Conservation (phyloP, 1,140 invertebrate genomes). For the Lepidotrigona ventralis region DNA sequence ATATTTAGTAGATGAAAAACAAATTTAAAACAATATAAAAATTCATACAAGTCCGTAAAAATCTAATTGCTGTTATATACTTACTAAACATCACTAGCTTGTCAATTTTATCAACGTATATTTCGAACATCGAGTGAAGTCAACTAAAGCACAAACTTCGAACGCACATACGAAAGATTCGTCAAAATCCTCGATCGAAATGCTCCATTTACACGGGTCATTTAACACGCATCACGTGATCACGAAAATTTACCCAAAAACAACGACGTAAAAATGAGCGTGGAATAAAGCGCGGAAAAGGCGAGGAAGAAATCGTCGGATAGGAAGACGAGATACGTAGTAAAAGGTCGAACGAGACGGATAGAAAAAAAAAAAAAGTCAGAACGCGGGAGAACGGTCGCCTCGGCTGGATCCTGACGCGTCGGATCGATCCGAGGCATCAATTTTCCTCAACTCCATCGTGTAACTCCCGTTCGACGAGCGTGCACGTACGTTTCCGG, state of each 20-base stretch:
- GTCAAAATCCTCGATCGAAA: neutral
- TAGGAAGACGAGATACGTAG: slow-evolving; percentile 12
- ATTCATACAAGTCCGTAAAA: no score
- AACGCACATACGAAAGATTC: neutral
- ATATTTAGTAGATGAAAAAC: no score
- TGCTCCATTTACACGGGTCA: neutral
- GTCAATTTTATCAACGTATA: no score
- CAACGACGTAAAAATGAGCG: neutral
- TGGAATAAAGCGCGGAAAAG: neutral
- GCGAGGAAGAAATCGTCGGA: neutral
- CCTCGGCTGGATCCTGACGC: slow-evolving; percentile 38
- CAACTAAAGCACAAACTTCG: neutral
- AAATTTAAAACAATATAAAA: no score
- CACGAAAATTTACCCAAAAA: neutral
- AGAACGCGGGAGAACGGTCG: slow-evolving; percentile 20
- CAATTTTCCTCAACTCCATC: slow-evolving; percentile 59
- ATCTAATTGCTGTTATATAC: no score
- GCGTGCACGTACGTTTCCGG: slow-evolving; percentile 52
- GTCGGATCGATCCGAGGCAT: slow-evolving; percentile 49
- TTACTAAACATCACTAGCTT: no score
- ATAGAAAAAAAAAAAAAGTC: slow-evolving; percentile 2
- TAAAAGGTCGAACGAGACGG: neutral
- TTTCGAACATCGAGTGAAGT: neutral
- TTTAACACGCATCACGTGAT: neutral
- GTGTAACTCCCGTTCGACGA: slow-evolving; percentile 59